Conservation (phyloP, 1,140 invertebrate species). For the Leguminivora glycinivorella region DNA sequence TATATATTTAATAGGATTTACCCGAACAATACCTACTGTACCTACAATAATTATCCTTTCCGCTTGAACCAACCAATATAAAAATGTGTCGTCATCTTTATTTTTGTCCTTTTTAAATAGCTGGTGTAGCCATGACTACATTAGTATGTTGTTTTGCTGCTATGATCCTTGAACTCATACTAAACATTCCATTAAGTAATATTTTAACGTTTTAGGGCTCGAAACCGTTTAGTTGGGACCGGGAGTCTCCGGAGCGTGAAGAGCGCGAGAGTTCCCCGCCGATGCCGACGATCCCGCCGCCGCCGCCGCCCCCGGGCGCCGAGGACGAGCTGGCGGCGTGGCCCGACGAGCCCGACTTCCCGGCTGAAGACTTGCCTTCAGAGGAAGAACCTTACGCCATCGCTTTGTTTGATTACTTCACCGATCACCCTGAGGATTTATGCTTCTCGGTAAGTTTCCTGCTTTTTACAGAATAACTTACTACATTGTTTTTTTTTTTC, state of each 20-base stretch:
- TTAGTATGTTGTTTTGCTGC: neutral
- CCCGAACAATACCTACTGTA: too few relatives aligned
- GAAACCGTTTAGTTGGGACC: slow-evolving; percentile 55
- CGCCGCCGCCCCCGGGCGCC: slow-evolving; percentile 82
- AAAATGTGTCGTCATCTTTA: neutral
- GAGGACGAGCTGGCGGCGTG: slow-evolving; percentile 56
- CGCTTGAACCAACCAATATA: neutral
- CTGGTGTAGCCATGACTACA: neutral
- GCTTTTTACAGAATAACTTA: neutral
- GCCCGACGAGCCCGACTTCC: slow-evolving; percentile 49
- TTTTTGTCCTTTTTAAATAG: neutral
- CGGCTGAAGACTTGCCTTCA: slow-evolving; percentile 32
- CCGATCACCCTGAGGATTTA: slow-evolving; percentile 85
- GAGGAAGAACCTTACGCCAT: slow-evolving; percentile 82
- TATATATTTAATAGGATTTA: too few relatives aligned
- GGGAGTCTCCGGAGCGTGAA: slow-evolving; percentile 58
- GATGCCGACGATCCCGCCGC: slow-evolving; percentile 87
- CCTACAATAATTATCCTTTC: slow-evolving; percentile 1
- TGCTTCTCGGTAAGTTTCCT: slow-evolving; percentile 83
- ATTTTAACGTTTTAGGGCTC: slow-evolving; percentile 49
- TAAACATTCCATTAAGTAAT: too few relatives aligned
- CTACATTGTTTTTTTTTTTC: neutral
- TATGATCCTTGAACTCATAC: too few relatives aligned
- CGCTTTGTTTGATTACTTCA: slow-evolving; percentile 86
- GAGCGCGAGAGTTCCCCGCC: slow-evolving; percentile 80